Evolutionary conservation across 2,888 invertebrate species (phyloP).

Genomic region (Ethmia dodecea): DNA sequence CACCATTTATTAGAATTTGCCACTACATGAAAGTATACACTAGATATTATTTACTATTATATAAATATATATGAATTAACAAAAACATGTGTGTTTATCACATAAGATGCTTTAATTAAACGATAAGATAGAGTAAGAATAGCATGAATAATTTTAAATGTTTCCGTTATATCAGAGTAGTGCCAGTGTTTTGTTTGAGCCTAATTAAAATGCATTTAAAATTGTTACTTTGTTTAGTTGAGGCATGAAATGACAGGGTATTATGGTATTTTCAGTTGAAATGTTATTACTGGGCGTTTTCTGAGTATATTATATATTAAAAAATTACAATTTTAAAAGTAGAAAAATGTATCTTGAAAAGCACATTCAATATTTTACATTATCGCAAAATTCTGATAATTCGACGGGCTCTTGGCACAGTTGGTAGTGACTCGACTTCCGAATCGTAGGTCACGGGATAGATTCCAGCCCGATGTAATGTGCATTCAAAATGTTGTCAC

Average conservation of each 20-base stretch:
- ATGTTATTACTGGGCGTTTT: constrained; percentile 7
- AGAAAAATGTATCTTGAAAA: too few species aligned
- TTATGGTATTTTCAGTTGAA: constrained; percentile 37
- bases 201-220: constrained; percentile 46
- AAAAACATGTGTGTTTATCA: constrained; percentile 46
- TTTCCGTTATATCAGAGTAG: constrained; percentile 48
- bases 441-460: too few species aligned
- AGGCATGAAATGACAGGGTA: constrained; percentile 73
- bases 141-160: constrained; percentile 1
- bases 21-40: not conserved
- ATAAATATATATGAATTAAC: constrained; percentile 22
- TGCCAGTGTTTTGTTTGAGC: constrained; percentile 40
- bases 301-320: too few species aligned
- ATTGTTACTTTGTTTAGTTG: constrained; percentile 32
- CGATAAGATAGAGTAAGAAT: constrained; percentile 61
- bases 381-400: too few species aligned
- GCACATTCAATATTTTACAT: too few species aligned
- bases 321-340: too few species aligned
- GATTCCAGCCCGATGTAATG: too few species aligned
- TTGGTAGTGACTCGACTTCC: too few species aligned
- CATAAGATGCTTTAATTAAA: constrained; percentile 73
- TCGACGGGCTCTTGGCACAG: too few species aligned
- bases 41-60: constrained; percentile 5
- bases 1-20: too few species aligned
- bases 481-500: too few species aligned